Base-by-base conservation (phyloP, 2,888 invertebrate species). In the Temnothorax unifasciatus region DNA sequence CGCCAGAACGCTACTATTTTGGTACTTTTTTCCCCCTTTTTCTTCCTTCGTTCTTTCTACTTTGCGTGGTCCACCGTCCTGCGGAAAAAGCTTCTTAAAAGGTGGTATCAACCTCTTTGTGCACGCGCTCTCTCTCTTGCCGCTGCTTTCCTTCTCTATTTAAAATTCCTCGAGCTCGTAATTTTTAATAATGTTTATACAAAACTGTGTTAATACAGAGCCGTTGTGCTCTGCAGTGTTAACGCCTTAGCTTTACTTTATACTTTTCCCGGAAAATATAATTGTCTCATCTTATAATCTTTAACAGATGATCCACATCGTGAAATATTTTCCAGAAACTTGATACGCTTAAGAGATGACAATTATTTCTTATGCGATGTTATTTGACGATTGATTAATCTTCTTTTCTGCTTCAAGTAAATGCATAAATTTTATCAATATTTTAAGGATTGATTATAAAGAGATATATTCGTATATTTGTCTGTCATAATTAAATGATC, bases 171-270 rank as follows among this genome's bases (percentile, higher is more conserved):
- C 18, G 18, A 29, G 25, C 73, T 81, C 73, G 59, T 81, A 81
- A 61, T 81, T 81, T 81, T 81, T 81, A 73, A 81, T 81, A 81
- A 81, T 81, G 47, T 81, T 81, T 81, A 81, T 81, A 59, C 59
- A 59, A 81, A 81, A 81, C 79, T 73, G 47, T 59, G 73, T 73
- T 81, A 81, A 77, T 59, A 73, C 59, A 73, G 47, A 38, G 2
- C 47, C 38, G 38, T n/a, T 73, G 38, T 73, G 38, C 13, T 38
- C 8, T 18, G 54, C 25, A n/a, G 4, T 47, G 57, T 73, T 81
- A 81, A 47, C 47, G 47, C 38, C 47, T 73, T 38, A 38, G 57
- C 57, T 77, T 77, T 57, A 81, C 73, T 59, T 71, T 21, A 61
- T 57, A 21, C 11, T 71, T 47, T 47, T 52, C 18, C 2, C 25